Evolutionary conservation across 1,140 invertebrate genomes (phyloP), one percentile per base, ranked within the genome.

Genomic region (Neuroterus valhalla): DNA sequence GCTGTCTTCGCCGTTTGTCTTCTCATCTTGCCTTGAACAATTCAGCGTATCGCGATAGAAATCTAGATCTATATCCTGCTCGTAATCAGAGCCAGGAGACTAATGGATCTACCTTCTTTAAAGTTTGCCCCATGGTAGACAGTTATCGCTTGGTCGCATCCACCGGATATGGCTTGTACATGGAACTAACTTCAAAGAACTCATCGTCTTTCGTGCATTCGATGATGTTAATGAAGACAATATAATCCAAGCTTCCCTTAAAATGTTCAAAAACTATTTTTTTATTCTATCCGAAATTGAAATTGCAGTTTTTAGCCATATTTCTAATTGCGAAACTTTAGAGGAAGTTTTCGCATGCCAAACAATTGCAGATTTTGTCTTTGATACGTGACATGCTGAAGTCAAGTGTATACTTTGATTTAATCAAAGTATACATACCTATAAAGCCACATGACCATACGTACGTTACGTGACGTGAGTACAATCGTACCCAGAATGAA

Each of bases 61-160:
- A 87, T 87, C 86, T 71, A 78, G 84, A 86, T 85, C 83, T 76
- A 76, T 85, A 85, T 85, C 84, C 77, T 71, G 44, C 78, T 70
- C 77, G 84, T 82, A 85, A 87, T 83, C 82, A 82, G 77, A 84
- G 80, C 75, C 81, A 72, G 75, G 77, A 84, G 82, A 83, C 83
- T 86, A 87, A 86, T 87, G 84, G 82, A 83, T 78, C 73, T 70
- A 15, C 52, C 72, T 71, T 76, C 76, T 52, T 76, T 19, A 43
- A 68, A 66, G 68, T 79, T 74, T 70, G 77, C 73, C 67, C 72
- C 66, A 72, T 44, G 52, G 67, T 48, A 78, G 82, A 83, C 79
- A 70, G 78, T 81, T 82, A 84, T 84, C 80, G 48, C 50, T 55
- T 23, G 15, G 55, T 68, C 72, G 19, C 72, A 19, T 69, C 19